phyloP scores from a whole-genome alignment of 2,797 vertebrate species.

The Anguilla anguilla region DNA sequence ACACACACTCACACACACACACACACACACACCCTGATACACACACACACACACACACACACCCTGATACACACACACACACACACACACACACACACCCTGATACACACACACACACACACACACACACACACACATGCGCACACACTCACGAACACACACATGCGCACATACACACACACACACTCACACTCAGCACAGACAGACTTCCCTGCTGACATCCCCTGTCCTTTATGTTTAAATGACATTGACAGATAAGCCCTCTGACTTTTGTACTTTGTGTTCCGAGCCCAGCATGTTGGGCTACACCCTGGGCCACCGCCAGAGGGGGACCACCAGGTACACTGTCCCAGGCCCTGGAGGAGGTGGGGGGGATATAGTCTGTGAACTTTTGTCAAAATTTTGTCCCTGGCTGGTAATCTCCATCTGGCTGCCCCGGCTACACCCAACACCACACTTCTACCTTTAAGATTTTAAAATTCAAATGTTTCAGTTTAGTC shows the following conservation, averaged over 20 bases:
- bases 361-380: too few species aligned
- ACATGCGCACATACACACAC: not conserved
- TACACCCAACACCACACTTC: too few species aligned
- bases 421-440: too few species aligned
- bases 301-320: too few species aligned
- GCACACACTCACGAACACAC: not conserved
- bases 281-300: not conserved
- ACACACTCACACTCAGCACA: constrained; percentile 43
- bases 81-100: not conserved
- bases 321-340: too few species aligned
- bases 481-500: not conserved
- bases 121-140: not conserved
- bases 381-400: too few species aligned
- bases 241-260: not conserved
- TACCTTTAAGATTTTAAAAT: too few species aligned
- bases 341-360: too few species aligned
- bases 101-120: not conserved
- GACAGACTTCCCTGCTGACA: not conserved
- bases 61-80: constrained; percentile 40
- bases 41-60: constrained; percentile 27
- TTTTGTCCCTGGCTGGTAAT: too few species aligned
- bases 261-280: not conserved
- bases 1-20: not conserved
- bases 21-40: constrained; percentile 17
- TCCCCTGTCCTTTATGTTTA: not conserved